These are phyloP conservation scores for Chaetops frenatus DNA, from an alignment of 2,113 vertebrate genomes.

Conservation along the genomic window DNA sequence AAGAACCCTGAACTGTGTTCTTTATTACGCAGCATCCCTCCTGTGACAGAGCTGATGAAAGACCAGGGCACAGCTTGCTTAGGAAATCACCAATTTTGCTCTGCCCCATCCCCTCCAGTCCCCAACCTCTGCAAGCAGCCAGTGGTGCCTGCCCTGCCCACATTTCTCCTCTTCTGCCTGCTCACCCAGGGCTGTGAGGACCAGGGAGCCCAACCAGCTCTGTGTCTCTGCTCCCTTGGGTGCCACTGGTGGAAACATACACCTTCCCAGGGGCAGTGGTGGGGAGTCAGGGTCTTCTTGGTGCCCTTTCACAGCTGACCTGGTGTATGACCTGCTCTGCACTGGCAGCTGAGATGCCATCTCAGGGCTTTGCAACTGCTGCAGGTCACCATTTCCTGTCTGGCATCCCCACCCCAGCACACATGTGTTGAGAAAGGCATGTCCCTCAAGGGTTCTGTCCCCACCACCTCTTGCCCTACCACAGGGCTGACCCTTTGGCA, in stretches of 20 bases:
- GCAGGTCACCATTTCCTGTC: neutral
- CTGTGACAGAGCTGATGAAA: neutral
- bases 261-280: neutral
- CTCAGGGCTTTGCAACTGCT: neutral
- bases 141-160: neutral
- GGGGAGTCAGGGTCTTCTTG: neutral
- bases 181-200: neutral
- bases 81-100: neutral
- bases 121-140: neutral
- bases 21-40: neutral
- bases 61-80: neutral
- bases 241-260: fast-evolving
- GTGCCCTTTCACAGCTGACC: neutral
- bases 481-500: neutral
- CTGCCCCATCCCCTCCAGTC: neutral
- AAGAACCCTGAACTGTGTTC: neutral
- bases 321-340: neutral
- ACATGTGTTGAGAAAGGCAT: neutral
- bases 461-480: too few species aligned
- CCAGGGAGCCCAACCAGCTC: neutral
- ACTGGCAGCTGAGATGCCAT: neutral
- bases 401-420: neutral
- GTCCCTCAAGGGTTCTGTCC: neutral
- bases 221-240: neutral
- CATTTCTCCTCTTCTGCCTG: neutral